These are phyloP conservation scores for Astatoreochromis straeleni DNA, from an alignment of 2,113 vertebrate species.

Conservation along the genomic window DNA sequence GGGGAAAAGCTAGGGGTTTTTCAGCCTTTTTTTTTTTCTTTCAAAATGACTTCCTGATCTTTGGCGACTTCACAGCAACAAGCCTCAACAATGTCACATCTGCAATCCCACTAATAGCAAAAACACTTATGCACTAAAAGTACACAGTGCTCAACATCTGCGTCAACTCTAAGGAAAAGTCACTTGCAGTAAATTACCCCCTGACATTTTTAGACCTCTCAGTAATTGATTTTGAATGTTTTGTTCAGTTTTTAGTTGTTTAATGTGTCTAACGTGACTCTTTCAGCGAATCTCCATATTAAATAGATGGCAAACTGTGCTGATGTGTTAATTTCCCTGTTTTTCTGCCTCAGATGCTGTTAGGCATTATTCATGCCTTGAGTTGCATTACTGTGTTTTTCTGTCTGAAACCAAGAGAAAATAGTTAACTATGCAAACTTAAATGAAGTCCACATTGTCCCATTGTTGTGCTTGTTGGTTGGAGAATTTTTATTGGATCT, in stretches of 20 bases:
- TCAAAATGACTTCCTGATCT: background rate
- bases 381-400: background rate
- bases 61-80: background rate
- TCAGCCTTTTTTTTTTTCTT: background rate
- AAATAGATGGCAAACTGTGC: background rate
- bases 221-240: background rate
- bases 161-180: background rate
- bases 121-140: background rate
- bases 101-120: background rate
- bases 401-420: background rate
- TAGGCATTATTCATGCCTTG: background rate
- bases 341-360: background rate
- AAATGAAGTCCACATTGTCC: conserved; percentile 9
- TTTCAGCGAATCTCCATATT: background rate
- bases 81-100: background rate
- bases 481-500: background rate
- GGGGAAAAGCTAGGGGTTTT: background rate
- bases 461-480: background rate
- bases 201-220: background rate
- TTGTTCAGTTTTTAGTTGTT: background rate
- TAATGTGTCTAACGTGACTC: background rate
- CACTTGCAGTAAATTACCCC: background rate
- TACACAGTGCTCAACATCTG: background rate
- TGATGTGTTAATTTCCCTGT: background rate
- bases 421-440: background rate